Base-by-base conservation (phyloP, 2,888 invertebrate genomes). In the Sialis lutaria region DNA sequence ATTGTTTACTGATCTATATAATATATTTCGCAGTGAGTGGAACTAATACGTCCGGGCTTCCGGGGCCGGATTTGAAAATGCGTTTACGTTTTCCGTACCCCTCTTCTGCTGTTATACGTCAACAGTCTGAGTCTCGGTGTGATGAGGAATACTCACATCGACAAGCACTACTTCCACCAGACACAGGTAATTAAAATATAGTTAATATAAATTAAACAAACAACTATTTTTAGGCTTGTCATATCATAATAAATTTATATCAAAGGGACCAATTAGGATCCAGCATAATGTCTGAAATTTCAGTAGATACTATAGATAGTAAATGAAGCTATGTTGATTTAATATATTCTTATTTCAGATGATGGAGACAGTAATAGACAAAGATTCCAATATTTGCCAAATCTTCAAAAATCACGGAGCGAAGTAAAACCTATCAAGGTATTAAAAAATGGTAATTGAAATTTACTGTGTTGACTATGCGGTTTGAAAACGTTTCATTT, bases 51-150 rank as follows among this genome's bases (percentile, higher is more conserved):
- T 12, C 22, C 22, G 42, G 40, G 6, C 40, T 33, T 33, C 10
- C 22, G 9, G 40, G 40, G 13, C 46, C 46, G 10, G 46, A 47
- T 47, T 41, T 47, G 40, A 47, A 42, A 42, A 47, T 47, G 46
- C 46, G 46, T 13, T 41, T 47, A 9, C 33, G 35, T 6, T 47
- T 47, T 33, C 46, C 46, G 10, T 13, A 12, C 4, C 40, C 40
- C 39, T 40, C 7, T 4, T n/a, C 31, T 22, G 22, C n/a, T 10
- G 31, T 40, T 10, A n/a, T 30, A 12, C 31, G 22, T 13, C 8
- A 42, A 22, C 46, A 47, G 40, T 47, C 46, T 9, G 46, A 47
- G 13, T 34, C 46, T 9, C 34, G 46, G n/a, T 22, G 33, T 13
- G 46, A 34, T 10, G 46, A 42, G 12, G 42, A 47, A 31, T 32